phyloP scores from a whole-genome alignment of 2,797 vertebrate species.

The Pipistrellus kuhlii region DNA sequence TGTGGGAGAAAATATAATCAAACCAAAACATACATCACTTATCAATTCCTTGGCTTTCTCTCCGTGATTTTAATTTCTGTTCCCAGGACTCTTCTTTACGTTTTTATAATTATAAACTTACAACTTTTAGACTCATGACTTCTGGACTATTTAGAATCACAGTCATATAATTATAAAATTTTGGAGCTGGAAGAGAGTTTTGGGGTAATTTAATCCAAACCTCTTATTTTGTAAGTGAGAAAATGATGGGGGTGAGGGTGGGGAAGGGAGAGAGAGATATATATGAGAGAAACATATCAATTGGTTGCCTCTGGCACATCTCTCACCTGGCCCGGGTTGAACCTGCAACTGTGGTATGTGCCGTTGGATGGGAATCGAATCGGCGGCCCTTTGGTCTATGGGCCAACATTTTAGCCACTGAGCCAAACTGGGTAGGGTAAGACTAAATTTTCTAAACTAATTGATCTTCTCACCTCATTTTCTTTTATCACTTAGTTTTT shows the following conservation, averaged over 20 bases:
- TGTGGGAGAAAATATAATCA: neutral
- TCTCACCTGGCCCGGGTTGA: too few relatives aligned
- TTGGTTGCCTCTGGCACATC: too few relatives aligned
- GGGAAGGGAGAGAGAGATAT: too few relatives aligned
- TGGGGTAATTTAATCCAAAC: neutral
- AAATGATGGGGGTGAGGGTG: neutral
- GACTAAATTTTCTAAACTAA: neutral
- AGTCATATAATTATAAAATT: neutral
- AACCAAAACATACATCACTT: neutral
- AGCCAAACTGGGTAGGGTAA: too few relatives aligned
- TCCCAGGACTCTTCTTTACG: neutral
- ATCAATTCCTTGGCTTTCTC: neutral
- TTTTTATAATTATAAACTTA: neutral
- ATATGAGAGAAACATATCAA: too few relatives aligned
- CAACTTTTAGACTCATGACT: neutral
- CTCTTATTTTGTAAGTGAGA: constrained; percentile 26
- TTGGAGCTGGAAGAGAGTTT: neutral
- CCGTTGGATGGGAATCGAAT: too few relatives aligned
- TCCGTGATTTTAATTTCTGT: neutral
- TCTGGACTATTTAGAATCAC: neutral
- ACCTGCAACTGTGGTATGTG: too few relatives aligned
- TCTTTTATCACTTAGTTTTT: constrained; percentile 22
- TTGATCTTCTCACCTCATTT: neutral
- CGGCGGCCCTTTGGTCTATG: too few relatives aligned
- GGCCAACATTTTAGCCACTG: too few relatives aligned